phyloP scores from a whole-genome alignment of 2,113 vertebrate species.

The Malurus alboscapulatus region DNA sequence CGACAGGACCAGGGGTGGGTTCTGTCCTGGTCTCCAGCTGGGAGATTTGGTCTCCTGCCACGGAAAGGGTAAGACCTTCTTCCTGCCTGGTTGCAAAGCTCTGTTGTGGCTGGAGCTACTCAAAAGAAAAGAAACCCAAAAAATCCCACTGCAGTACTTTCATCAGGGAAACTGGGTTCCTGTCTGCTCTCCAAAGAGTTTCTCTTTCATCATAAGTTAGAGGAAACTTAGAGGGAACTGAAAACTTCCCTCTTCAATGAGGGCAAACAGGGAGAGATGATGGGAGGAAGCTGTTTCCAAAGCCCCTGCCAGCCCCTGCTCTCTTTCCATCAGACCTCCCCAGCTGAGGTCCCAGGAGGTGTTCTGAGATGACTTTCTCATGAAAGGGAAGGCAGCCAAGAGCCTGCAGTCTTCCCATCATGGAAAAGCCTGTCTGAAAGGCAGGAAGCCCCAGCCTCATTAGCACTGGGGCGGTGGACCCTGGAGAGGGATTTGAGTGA shows the following conservation, averaged over 20 bases:
- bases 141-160: not conserved
- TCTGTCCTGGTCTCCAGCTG: constrained; percentile 20
- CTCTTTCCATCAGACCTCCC: not conserved
- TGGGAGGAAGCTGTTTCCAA: not conserved
- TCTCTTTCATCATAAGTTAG: constrained; percentile 10
- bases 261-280: not conserved
- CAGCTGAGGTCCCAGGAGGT: not conserved
- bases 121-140: not conserved
- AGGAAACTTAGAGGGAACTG: not conserved
- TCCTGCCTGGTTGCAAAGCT: not conserved
- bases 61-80: constrained; percentile 22
- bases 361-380: not conserved
- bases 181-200: not conserved
- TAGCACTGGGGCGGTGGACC: not conserved
- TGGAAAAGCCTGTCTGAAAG: not conserved
- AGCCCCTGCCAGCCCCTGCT: not conserved
- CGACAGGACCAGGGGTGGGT: not conserved
- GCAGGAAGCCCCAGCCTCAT: not conserved
- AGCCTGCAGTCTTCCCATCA: not conserved
- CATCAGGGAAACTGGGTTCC: not conserved
- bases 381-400: not conserved
- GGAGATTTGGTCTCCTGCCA: not conserved
- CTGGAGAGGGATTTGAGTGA: not conserved
- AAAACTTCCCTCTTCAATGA: not conserved
- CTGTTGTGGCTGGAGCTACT: not conserved